Evolutionary conservation across 1,140 invertebrate species (phyloP).

Genomic region (Orchesella cincta): DNA sequence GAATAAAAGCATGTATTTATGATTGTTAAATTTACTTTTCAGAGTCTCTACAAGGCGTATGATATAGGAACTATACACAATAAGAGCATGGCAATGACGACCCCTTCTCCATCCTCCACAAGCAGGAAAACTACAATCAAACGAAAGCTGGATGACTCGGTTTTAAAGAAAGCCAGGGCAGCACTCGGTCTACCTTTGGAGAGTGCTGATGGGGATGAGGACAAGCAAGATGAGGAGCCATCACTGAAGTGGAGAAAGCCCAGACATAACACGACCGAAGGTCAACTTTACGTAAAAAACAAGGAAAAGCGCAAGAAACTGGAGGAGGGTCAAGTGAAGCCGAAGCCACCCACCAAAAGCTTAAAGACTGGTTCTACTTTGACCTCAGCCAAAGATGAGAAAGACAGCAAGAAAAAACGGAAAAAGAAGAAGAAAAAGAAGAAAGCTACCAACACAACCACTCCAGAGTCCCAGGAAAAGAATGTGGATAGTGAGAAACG

Average conservation of each 20-base stretch:
- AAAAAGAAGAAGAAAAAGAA: conserved; percentile 46
- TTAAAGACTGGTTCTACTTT: neutral
- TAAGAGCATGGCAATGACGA: too few relatives aligned
- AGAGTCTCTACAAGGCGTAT: too few relatives aligned
- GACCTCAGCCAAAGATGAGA: neutral
- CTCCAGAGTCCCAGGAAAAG: neutral
- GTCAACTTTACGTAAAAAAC: conserved; percentile 13
- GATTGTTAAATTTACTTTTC: too few relatives aligned
- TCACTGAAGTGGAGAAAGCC: conserved; percentile 24
- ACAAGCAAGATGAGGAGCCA: neutral
- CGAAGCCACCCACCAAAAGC: neutral
- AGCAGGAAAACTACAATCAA: neutral
- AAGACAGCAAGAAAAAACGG: conserved; percentile 38
- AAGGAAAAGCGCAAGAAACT: conserved; percentile 8
- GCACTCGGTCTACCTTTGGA: neutral
- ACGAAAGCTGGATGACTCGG: conserved; percentile 1
- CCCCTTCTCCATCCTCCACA: neutral
- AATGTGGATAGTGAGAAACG: conserved; percentile 7
- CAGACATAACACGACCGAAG: conserved; percentile 1
- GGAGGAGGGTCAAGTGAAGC: neutral
- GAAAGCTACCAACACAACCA: neutral
- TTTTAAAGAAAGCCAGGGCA: neutral
- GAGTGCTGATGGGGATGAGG: neutral
- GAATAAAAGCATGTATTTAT: too few relatives aligned
- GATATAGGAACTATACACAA: too few relatives aligned